Evolutionary conservation across 2,888 invertebrate species (phyloP).

Genomic region (Vesta saturnalis): DNA sequence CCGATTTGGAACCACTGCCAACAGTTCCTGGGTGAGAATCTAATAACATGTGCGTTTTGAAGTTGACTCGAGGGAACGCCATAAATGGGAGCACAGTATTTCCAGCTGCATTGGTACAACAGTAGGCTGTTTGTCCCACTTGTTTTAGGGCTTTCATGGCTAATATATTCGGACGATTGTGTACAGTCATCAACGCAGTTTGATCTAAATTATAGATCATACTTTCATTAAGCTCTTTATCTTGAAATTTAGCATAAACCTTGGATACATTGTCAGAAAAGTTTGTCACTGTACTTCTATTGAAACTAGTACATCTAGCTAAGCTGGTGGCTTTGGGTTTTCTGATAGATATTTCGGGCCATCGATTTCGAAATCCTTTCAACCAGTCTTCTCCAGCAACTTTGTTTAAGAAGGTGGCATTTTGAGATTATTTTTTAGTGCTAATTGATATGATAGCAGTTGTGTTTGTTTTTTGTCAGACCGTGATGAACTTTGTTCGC

Average conservation of each 20-base stretch:
- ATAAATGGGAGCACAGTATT: background rate
- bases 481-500: background rate
- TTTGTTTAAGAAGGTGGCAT: background rate
- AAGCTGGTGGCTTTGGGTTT: background rate
- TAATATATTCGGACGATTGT: background rate
- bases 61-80: background rate
- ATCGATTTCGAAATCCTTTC: background rate
- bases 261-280: background rate
- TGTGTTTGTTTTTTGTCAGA: background rate
- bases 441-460: background rate
- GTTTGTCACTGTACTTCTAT: background rate
- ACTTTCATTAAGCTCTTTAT: background rate
- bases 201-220: slow-evolving; percentile 1
- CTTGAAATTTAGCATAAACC: background rate
- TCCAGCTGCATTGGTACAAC: background rate
- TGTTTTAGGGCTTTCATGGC: background rate
- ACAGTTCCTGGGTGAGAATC: too few relatives aligned
- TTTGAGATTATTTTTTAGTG: too few relatives aligned
- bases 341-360: background rate
- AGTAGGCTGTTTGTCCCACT: background rate
- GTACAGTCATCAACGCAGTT: background rate
- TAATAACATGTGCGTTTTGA: too few relatives aligned
- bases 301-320: background rate
- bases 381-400: background rate
- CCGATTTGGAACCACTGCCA: too few relatives aligned